phyloP scores from a whole-genome alignment of 2,888 invertebrate species.

The Sepioteuthis lessoniana region DNA sequence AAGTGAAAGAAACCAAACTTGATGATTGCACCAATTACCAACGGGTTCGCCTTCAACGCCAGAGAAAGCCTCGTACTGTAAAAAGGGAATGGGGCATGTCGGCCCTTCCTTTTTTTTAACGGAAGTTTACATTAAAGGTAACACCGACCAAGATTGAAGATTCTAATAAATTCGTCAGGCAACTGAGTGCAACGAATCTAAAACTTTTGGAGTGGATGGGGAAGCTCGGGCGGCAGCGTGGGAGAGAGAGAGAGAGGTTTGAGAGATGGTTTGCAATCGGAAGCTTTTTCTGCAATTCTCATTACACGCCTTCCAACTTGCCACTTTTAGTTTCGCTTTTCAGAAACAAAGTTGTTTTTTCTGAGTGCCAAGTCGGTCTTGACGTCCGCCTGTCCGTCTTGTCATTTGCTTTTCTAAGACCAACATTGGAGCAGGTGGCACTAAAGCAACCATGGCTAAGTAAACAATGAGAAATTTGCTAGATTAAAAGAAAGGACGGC shows the following conservation, averaged over 20 bases:
- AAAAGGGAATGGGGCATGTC: not conserved
- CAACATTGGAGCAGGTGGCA: not conserved
- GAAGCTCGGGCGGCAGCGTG: too few relatives aligned
- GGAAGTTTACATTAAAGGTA: not conserved
- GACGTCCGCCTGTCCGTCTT: not conserved
- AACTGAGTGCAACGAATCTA: not conserved
- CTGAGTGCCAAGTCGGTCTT: not conserved
- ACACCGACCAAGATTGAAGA: not conserved
- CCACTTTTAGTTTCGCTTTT: not conserved
- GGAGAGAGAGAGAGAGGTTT: not conserved
- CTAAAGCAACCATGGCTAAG: not conserved
- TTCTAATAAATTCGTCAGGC: slow-evolving; percentile 18
- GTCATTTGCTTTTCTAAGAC: not conserved
- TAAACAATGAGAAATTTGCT: not conserved
- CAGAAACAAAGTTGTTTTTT: not conserved
- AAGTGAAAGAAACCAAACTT: not conserved
- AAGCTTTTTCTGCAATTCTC: not conserved
- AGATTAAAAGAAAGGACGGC: not conserved
- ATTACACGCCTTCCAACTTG: not conserved
- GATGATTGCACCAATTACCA: not conserved
- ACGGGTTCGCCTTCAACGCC: not conserved
- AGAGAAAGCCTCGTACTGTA: not conserved
- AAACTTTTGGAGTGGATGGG: not conserved
- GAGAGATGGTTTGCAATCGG: not conserved
- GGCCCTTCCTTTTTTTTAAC: not conserved